Conservation (phyloP, 2,113 vertebrate genomes). For the Oryzias woworae region DNA sequence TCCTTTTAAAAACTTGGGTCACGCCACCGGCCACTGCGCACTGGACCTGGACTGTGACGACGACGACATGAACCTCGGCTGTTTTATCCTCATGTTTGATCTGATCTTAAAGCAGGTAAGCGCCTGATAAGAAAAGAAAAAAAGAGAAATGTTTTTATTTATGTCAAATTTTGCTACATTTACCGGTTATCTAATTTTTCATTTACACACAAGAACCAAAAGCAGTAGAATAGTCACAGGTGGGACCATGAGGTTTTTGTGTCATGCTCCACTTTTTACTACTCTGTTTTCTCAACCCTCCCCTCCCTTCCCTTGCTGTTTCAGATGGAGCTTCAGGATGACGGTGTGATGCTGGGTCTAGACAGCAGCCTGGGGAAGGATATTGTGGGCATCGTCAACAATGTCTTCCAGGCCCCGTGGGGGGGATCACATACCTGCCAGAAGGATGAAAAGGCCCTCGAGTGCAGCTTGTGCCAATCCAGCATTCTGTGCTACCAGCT, state of each 20-base stretch:
- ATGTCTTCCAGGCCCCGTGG: conserved; percentile 98
- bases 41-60: conserved; percentile 96
- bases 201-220: conserved; percentile 2
- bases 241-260: conserved; percentile 40
- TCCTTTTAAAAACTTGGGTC: conserved; percentile 95
- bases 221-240: conserved; percentile 29
- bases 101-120: conserved; percentile 97
- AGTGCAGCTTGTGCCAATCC: conserved; percentile 95
- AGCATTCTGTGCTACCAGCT: conserved; percentile 98
- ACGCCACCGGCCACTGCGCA: conserved; percentile 83
- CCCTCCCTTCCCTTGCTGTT: conserved; percentile 2
- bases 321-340: conserved; percentile 99
- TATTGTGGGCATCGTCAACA: conserved; percentile 97
- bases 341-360: conserved; percentile 92
- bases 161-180: neutral
- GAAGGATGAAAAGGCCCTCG: conserved; percentile 92
- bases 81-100: conserved; percentile 99
- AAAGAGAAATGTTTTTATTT: neutral
- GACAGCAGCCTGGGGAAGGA: conserved; percentile 94
- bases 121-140: neutral
- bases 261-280: conserved; percentile 34
- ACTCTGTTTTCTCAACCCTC: conserved; percentile 10
- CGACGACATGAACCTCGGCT: conserved; percentile 98
- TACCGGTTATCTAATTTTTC: too few species aligned
- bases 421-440: conserved; percentile 97